Percentiles rank a stretch among this genome's conserved stretches.
phyloP scores from a whole-genome alignment of 2,888 invertebrate species.

The Sepioteuthis lessoniana region DNA sequence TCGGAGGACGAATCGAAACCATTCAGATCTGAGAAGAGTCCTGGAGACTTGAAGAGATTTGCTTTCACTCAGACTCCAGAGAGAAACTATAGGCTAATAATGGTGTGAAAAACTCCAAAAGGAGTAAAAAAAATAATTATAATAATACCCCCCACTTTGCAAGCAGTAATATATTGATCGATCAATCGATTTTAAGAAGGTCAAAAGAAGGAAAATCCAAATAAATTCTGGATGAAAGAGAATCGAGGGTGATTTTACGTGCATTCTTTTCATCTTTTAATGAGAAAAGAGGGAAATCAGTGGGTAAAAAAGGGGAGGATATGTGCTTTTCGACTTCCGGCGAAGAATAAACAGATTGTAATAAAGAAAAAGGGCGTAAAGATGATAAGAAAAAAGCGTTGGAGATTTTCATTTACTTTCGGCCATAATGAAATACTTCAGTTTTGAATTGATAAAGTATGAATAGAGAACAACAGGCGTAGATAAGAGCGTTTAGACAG shows the following conservation, averaged over 20 bases:
- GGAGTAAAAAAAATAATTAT: too few species aligned
- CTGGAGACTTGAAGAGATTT: too few species aligned
- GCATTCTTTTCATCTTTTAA: neutral
- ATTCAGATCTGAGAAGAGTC: too few species aligned
- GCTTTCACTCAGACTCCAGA: too few species aligned
- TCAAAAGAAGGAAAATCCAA: neutral
- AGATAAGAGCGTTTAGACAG: neutral
- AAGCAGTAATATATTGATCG: neutral
- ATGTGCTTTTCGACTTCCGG: neutral
- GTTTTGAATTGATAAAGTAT: neutral
- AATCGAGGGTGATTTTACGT: neutral
- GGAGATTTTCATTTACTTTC: neutral
- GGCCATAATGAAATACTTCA: neutral
- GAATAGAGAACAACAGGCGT: neutral
- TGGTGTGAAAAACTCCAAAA: too few species aligned
- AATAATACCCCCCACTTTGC: too few species aligned
- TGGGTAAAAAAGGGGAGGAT: too few species aligned
- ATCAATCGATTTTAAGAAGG: neutral
- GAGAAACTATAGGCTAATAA: too few species aligned
- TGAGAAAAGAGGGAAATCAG: neutral
- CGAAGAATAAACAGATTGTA: neutral
- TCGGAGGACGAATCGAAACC: too few species aligned
- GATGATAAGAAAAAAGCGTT: accelerated
- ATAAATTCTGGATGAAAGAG: neutral
- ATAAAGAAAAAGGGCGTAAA: neutral